A percentile compares a stretch with the other conserved stretches of the same genome.
phyloP scores from a whole-genome alignment of 2,113 vertebrate species.

The Thamnophis sirtalis region DNA sequence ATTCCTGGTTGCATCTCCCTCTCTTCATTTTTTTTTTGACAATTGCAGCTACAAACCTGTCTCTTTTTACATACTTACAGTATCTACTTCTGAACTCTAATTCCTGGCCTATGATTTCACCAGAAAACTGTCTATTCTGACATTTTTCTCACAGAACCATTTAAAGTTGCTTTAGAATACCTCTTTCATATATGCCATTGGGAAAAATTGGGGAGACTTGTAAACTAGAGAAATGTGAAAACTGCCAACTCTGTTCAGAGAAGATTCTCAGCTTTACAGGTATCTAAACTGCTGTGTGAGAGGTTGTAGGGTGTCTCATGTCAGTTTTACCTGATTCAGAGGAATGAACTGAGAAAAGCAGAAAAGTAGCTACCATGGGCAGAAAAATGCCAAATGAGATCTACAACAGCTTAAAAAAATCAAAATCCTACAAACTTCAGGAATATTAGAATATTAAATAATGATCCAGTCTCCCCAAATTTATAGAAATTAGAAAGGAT shows the following conservation, averaged over 20 bases:
- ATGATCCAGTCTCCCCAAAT: not conserved
- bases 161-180: not conserved
- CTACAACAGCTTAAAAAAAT: not conserved
- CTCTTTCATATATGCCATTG: not conserved
- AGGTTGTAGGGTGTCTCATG: not conserved
- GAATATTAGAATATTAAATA: not conserved
- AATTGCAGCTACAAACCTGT: not conserved
- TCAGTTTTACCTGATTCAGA: not conserved
- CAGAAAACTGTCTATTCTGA: not conserved
- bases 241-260: not conserved
- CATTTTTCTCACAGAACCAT: not conserved
- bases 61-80: not conserved
- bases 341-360: not conserved
- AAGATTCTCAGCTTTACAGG: not conserved
- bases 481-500: not conserved
- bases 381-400: not conserved
- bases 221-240: not conserved
- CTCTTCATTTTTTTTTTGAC: not conserved
- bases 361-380: not conserved
- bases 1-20: not conserved
- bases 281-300: not conserved
- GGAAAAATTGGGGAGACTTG: not conserved
- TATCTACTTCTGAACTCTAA: not conserved
- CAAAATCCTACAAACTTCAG: not conserved
- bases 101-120: not conserved